Conservation (phyloP, 2,113 vertebrate species). For the Micromys minutus region DNA sequence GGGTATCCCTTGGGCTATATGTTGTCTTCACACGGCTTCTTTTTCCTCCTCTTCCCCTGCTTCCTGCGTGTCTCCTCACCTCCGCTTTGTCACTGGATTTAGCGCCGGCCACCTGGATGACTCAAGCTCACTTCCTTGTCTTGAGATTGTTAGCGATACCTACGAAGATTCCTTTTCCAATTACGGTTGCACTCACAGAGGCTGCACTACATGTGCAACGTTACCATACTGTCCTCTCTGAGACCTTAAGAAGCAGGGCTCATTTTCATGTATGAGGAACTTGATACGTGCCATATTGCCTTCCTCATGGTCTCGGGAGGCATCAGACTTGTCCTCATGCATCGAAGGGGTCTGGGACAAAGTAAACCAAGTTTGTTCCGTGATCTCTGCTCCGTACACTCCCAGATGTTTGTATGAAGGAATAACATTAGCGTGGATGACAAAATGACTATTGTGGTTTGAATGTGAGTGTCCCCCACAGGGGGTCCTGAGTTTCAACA, state of each 20-base stretch:
- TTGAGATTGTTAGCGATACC: not conserved
- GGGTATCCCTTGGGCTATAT: not conserved
- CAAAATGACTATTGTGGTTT: not conserved
- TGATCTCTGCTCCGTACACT: not conserved
- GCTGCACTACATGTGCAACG: fast-evolving
- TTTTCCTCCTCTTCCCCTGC: no score
- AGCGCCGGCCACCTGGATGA: no score
- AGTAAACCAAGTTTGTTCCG: not conserved
- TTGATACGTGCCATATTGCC: not conserved
- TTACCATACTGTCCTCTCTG: not conserved
- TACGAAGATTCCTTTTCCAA: not conserved
- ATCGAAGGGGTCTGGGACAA: no score
- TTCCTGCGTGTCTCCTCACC: not conserved
- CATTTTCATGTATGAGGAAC: not conserved
- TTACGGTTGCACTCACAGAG: not conserved
- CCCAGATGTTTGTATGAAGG: not conserved
- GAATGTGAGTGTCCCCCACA: not conserved
- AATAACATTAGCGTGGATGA: no score
- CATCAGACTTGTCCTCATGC: not conserved
- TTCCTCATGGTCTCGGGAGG: not conserved
- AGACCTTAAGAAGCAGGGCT: not conserved
- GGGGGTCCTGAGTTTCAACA: not conserved
- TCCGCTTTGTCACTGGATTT: not conserved
- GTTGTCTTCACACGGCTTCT: not conserved
- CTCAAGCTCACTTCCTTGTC: not conserved